These are phyloP conservation scores for Liopterus haemorrhoidalis DNA, from an alignment of 2,888 invertebrate genomes.

Conservation along the genomic window DNA sequence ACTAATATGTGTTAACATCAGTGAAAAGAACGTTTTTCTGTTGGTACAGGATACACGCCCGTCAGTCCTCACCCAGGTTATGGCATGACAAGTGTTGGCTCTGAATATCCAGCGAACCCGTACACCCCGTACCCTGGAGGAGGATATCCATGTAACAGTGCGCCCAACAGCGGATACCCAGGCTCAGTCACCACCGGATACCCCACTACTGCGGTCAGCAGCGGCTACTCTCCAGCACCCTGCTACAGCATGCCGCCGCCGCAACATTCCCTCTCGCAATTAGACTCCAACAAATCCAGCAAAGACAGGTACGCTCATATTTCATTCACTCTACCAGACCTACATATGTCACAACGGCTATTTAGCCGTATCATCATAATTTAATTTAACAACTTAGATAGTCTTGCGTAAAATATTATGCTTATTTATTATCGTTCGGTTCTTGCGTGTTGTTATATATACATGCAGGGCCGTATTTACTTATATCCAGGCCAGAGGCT, in stretches of 20 bases:
- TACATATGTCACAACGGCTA: no score
- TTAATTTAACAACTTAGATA: no score
- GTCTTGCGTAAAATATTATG: no score
- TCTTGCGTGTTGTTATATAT: no score
- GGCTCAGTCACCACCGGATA: slow-evolving; percentile 51
- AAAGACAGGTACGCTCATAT: slow-evolving; percentile 71
- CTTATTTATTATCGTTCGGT: no score
- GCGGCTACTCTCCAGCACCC: slow-evolving; percentile 63
- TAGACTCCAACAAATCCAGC: slow-evolving; percentile 55
- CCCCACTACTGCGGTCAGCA: slow-evolving; percentile 44
- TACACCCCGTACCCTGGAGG: slow-evolving; percentile 64
- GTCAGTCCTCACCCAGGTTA: slow-evolving; percentile 83
- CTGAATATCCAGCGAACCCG: slow-evolving; percentile 74
- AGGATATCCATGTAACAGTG: slow-evolving; percentile 52
- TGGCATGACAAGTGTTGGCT: slow-evolving; percentile 67
- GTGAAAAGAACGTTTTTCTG: slow-evolving; percentile 2
- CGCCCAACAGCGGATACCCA: slow-evolving; percentile 54
- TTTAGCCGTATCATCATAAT: no score
- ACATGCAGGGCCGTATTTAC: no score
- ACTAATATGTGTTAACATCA: no score
- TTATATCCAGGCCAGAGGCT: no score
- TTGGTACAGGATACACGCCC: slow-evolving; percentile 64
- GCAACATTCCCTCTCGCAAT: slow-evolving; percentile 63
- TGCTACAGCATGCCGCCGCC: slow-evolving; percentile 88
- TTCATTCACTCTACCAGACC: no score